Evolutionary conservation across 2,888 invertebrate species (phyloP), one percentile per base, ranked within the genome.

Genomic region (Spodoptera exigua): DNA sequence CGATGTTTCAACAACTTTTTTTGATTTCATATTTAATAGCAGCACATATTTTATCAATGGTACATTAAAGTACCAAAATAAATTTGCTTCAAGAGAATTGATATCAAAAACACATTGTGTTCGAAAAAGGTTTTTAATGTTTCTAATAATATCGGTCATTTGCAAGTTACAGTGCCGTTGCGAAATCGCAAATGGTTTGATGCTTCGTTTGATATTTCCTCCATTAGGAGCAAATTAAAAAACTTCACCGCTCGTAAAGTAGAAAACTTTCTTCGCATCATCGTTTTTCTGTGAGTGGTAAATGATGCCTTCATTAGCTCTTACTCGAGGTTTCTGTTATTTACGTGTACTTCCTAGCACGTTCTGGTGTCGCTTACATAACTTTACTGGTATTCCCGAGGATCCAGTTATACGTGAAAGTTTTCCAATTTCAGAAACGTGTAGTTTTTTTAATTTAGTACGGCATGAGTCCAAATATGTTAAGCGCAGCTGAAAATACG

Each of bases 141-240:
- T 36, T 40, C 32, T 21, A 64, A 64, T 57, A 62, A 64, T 63
- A 73, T 65, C 46, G 69, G 69, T 51, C 76, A 74, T 76, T 74
- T 67, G 68, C 61, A 47, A 59, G 54, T 41, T 43, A 51, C 55
- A 41, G 46, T 44, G 43, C 47, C 55, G 45, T 36, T 43, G 49
- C 45, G 57, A 54, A 56, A 68, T 76, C 46, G 49, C 60, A 73
- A 76, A 71, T 63, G 75, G 71, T 70, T 60, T 70, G 75, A 77
- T 77, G 75, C 46, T 57, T 66, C 60, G 59, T 75, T 75, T 74
- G 75, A 77, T 74, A 74, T 78, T 77, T 74, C 48, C 60, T 70
- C 71, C 74, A 74, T 75, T 78, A 75, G 57, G 55, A 49, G 54
- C 43, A 77, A 75, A 74, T 70, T 74, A 77, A 77, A 74, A 75